These are phyloP conservation scores for Acrossocheilus fasciatus DNA, from an alignment of 2,797 vertebrate genomes.

Conservation along the genomic window DNA sequence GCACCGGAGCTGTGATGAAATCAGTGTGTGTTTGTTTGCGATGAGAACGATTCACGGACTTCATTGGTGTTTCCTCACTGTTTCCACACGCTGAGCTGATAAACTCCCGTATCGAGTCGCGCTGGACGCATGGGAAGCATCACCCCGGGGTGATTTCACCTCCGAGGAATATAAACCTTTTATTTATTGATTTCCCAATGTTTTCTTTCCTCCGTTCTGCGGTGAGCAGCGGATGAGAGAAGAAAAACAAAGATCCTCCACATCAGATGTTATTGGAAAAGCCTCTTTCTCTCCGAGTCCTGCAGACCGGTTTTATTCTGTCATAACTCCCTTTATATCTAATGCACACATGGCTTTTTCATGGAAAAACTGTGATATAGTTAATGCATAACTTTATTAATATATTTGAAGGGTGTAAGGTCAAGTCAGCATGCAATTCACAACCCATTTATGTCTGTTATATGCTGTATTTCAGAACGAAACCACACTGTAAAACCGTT, in stretches of 20 bases:
- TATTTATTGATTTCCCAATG: slow-evolving; percentile 54
- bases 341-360: background rate
- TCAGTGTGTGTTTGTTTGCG: slow-evolving; percentile 20
- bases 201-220: slow-evolving; percentile 48
- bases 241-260: slow-evolving; percentile 19
- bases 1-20: background rate
- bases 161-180: slow-evolving; percentile 73
- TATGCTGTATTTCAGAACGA: background rate
- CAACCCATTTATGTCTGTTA: background rate
- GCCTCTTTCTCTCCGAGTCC: background rate
- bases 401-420: background rate
- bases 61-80: background rate
- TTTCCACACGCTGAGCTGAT: slow-evolving; percentile 71
- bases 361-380: too few species aligned
- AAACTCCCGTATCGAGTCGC: slow-evolving; percentile 74
- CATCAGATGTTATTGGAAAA: slow-evolving; percentile 36
- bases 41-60: slow-evolving; percentile 24
- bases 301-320: background rate
- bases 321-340: background rate
- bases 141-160: slow-evolving; percentile 73
- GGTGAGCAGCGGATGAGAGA: slow-evolving; percentile 47
- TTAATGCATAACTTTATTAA: background rate
- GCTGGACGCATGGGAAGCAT: slow-evolving; percentile 79
- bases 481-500: background rate
- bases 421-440: background rate